A percentile compares a stretch with the other conserved stretches of the same genome.
These are phyloP conservation scores for Gymnorhina tibicen DNA, from an alignment of 2,113 vertebrate genomes.

Conservation along the genomic window DNA sequence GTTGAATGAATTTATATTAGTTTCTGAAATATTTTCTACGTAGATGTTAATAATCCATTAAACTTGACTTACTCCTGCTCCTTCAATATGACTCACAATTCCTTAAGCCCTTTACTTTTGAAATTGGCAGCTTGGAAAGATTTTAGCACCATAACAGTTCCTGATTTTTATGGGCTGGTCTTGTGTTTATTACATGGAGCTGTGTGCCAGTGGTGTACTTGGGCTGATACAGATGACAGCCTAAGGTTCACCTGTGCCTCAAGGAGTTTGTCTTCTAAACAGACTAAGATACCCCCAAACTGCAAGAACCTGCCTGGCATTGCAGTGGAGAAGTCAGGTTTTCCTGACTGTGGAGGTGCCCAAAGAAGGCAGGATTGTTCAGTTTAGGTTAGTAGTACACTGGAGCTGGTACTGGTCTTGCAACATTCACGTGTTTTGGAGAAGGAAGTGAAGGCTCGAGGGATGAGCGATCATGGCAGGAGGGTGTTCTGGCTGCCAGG, in stretches of 20 bases:
- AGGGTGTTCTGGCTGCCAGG: background rate
- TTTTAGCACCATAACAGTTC: background rate
- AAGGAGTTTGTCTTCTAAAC: background rate
- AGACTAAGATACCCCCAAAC: background rate
- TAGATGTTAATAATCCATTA: background rate
- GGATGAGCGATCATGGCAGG: fast-evolving
- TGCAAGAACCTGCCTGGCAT: background rate
- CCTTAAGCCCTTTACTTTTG: background rate
- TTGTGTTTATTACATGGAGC: background rate
- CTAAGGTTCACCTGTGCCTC: background rate
- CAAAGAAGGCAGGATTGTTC: background rate
- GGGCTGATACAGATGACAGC: background rate
- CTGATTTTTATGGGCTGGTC: background rate
- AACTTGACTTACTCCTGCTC: background rate
- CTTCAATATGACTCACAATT: background rate
- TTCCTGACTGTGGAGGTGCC: background rate
- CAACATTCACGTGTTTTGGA: fast-evolving
- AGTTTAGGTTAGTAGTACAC: background rate
- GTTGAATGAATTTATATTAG: background rate
- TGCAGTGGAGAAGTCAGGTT: background rate
- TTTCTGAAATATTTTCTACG: background rate
- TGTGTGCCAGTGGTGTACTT: background rate
- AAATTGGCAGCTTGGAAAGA: background rate
- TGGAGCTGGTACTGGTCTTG: background rate
- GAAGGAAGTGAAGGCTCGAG: background rate